phyloP scores from a whole-genome alignment of 2,113 vertebrate species.

The Pyrgilauda ruficollis region DNA sequence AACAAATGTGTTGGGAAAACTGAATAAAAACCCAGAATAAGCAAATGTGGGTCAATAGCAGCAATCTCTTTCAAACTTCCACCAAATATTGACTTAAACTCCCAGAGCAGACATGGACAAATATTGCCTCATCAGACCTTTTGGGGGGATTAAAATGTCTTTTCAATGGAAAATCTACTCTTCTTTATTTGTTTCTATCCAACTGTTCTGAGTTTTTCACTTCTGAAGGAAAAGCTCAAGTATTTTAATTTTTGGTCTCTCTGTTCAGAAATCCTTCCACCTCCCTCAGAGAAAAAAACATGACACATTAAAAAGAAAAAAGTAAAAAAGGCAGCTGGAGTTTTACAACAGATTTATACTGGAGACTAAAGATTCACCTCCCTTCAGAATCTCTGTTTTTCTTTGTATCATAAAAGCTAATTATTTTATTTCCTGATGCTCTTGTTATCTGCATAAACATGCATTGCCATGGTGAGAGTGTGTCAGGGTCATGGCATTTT shows the following conservation, averaged over 20 bases:
- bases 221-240: neutral
- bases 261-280: neutral
- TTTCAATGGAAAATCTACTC: neutral
- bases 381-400: neutral
- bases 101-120: conserved; percentile 30
- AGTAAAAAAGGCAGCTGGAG: neutral
- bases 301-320: neutral
- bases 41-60: conserved; percentile 7
- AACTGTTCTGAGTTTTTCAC: neutral
- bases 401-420: neutral
- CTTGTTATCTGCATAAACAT: neutral
- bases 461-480: neutral
- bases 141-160: neutral
- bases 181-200: neutral
- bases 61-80: conserved; percentile 15
- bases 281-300: neutral
- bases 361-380: neutral
- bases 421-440: neutral
- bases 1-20: neutral
- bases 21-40: conserved; percentile 1
- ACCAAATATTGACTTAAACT: conserved; percentile 54
- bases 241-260: neutral
- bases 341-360: neutral
- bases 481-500: neutral
- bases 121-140: conserved; percentile 46